These are phyloP conservation scores for Bombylius discolor DNA, from an alignment of 2,888 invertebrate genomes.

Conservation along the genomic window DNA sequence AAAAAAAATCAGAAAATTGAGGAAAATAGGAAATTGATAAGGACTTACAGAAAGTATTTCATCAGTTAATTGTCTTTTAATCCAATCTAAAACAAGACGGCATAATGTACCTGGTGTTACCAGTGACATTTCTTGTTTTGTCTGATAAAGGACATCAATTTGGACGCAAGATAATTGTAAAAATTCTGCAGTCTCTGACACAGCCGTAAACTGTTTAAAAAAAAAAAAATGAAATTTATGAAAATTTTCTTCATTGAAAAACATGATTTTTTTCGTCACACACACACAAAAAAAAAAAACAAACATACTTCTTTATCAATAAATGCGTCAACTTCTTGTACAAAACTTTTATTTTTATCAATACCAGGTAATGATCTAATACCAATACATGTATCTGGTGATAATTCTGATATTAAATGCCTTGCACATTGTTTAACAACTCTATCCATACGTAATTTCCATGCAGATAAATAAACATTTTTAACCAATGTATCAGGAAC, in stretches of 20 bases:
- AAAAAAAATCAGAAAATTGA: conserved; percentile 10
- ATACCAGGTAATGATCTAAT: conserved; percentile 48
- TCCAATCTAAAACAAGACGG: conserved; percentile 51
- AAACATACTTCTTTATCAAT: conserved; percentile 51
- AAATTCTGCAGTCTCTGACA: conserved; percentile 31
- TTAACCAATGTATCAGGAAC: conserved; percentile 46
- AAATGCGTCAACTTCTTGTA: conserved; percentile 52
- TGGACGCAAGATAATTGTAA: conserved; percentile 47
- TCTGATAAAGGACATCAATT: conserved; percentile 63
- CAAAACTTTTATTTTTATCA: conserved; percentile 45
- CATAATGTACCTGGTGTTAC: conserved; percentile 46
- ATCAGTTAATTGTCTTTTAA: conserved; percentile 36
- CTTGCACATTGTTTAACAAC: conserved; percentile 59
- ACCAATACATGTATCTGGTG: conserved; percentile 45
- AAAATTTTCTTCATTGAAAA: no score
- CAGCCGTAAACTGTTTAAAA: conserved; percentile 45
- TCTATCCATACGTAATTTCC: conserved; percentile 59
- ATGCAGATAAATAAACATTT: conserved; percentile 67
- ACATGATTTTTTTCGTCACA: not conserved
- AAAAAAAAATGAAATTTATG: not conserved
- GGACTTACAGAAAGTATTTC: conserved; percentile 21
- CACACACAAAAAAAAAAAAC: not conserved
- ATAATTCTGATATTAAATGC: conserved; percentile 52
- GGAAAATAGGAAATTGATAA: not conserved
- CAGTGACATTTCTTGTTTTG: conserved; percentile 50